A percentile compares a stretch with the other conserved stretches of the same genome.
Evolutionary conservation across 2,797 vertebrate genomes (phyloP).

Genomic region (Delichon dasypus): DNA sequence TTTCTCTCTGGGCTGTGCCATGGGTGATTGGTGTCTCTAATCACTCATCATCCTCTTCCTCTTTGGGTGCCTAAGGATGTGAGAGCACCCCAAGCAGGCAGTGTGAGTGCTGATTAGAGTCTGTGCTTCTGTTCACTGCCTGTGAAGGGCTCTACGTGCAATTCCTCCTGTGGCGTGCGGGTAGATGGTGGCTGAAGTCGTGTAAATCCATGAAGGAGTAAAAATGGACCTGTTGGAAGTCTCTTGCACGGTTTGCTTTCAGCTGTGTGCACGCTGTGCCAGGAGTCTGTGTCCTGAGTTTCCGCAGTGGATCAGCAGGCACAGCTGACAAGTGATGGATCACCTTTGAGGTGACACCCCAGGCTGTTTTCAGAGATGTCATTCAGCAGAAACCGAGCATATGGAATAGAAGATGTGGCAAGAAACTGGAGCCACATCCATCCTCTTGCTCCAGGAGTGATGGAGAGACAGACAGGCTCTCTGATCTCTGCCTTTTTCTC

Average conservation of each 20-base stretch:
- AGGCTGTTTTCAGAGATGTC: not conserved
- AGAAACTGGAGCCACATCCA: not conserved
- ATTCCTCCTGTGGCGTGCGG: not conserved
- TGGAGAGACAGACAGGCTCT: not conserved
- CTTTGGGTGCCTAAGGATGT: rapidly evolving
- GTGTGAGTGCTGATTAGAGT: not conserved
- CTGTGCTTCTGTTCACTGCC: not conserved
- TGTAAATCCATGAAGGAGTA: not conserved
- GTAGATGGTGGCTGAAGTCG: rapidly evolving
- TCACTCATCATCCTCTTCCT: not conserved
- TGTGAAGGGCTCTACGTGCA: not conserved
- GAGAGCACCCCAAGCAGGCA: not conserved
- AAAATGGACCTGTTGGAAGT: rapidly evolving
- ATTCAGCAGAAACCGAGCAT: not conserved
- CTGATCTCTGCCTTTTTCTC: not conserved
- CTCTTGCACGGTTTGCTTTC: not conserved
- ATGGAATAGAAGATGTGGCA: not conserved
- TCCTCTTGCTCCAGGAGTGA: not conserved
- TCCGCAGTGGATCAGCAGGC: not conserved
- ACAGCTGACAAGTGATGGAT: not conserved
- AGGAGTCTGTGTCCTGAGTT: not conserved
- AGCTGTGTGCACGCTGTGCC: not conserved
- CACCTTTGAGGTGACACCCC: not conserved
- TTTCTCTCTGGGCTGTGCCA: not conserved
- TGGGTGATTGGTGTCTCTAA: not conserved